Evolutionary conservation across 2,113 vertebrate genomes (phyloP), one percentile per base, ranked within the genome.

Genomic region (Cryptotis parvus): DNA sequence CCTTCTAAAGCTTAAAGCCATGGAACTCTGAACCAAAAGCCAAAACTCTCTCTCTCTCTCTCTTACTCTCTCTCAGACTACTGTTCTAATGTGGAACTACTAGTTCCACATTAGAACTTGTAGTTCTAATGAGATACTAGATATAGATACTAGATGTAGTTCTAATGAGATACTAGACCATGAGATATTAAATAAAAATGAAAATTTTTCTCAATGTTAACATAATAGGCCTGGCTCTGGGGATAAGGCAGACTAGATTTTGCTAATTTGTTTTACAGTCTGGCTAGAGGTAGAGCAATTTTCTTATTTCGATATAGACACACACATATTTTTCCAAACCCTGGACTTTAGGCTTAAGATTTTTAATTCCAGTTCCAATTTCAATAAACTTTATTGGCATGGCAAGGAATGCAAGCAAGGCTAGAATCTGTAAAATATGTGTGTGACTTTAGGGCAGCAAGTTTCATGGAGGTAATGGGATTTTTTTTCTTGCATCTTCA

Each of bases 311-410:
- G 43, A 4, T 84, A 31, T 27, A 86, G 63, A 82, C 6, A 80
- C 35, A 79, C 35, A 74, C 12, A n/a, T 72, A 11, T 84, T 84
- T 69, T 74, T 39, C 31, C 14, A 3, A 78, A 6, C 58, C 55
- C 27, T 88, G 16, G 37, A 93, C 45, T 92, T 87, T 88, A 83
- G 55, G 79, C 80, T 91, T 90, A 94, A 94, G 55, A 55, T 89
- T 95, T 94, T 93, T 92, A 93, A 96, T 96, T 95, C 58, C 69
- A 92, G 0, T 86, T 90, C 83, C 91, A 95, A 94, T 97, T 96
- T 95, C 91, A 95, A 96, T 95, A 96, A 95, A 97, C 69, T 95
- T 94, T 94, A 94, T 95, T 95, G 96, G 80, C 58, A 95, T 92
- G 81, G 83, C 65, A 94, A 94, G 90, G 33, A 94, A 94, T 78